Base-by-base conservation (phyloP, 2,888 invertebrate species). In the Phlogophora meticulosa region DNA sequence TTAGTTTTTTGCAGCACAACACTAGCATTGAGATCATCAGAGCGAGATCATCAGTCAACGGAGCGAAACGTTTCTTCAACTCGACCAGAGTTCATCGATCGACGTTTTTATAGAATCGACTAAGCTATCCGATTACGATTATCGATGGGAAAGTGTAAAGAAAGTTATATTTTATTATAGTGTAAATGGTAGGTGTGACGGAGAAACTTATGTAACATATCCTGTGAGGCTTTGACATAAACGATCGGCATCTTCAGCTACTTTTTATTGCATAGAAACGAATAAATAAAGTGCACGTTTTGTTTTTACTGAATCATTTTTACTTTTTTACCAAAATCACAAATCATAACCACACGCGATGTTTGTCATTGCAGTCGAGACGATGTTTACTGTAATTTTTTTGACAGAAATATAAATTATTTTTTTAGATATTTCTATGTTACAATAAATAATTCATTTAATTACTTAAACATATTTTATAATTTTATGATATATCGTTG, bases 21-120 rank as follows among this genome's bases (percentile, higher is more conserved):
- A 63, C 72, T 74, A 78, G 72, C 76, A 38, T 52, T 32, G 22
- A 69, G 71, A 76, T 59, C 72, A 78, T 70, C 73, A 67, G 80
- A 82, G 81, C 86, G 86, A 91, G n/a, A n/a, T n/a, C n/a, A n/a
- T 91, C 89, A 90, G 74, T 72, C 90, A 90, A 73, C 90, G 88
- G 78, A 91, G 93, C 94, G 94, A 80, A 86, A 92, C 94, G 95
- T 94, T 92, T 94, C 87, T 94, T 94, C 93, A 94, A 93, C 93
- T 90, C 87, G 82, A 75, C 15, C 65, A 80, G 81, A 84, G 94
- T 93, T 93, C 94, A 92, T 90, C 90, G 93, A 84, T 90, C 93
- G 88, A 85, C n/a, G 88, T 89, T 91, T 91, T 92, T 91, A 90
- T 89, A 57, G 67, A 78, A 62, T 80, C 75, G 72, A 82, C 81